Evolutionary conservation across 2,888 invertebrate species (phyloP), one percentile per base, ranked within the genome.

Genomic region (Caenorhabditis virilis): DNA sequence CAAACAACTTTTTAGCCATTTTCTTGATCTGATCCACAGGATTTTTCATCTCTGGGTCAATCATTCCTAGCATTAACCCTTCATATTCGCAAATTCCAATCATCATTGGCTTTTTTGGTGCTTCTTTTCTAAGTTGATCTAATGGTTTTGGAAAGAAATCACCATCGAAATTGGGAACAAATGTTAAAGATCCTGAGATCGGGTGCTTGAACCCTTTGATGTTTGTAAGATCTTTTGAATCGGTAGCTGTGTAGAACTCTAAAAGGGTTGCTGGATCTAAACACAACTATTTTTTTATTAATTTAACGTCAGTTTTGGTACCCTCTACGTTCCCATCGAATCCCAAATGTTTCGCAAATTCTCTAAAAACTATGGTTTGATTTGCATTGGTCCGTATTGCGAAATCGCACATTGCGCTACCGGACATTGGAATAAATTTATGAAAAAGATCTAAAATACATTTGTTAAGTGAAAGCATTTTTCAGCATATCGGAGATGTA

Each of bases 401-500:
- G 22, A 69, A 75, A n/a, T 63, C 62, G 45, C 65, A 65, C 43
- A 56, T 56, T 0, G 64, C 72, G 26, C 51, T 49, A 2, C 77
- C 77, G 15, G 66, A 69, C 75, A 77, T 75, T 16, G 69, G 65
- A n/a, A 75, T 69, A 13, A 74, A 54, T 41, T 69, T 64, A 22
- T 70, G 65, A 50, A 77, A 77, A 1, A 76, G 57, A 42, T 74
- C 74, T 69, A 51, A 25, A 68, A 52, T 16, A 11, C 18, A 35
- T 6, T 1, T 22, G n/a, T 33, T 7, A 25, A 15, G n/a, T 22
- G 13, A 3, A 7, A 25, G 9, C 13, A 42, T 11, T 18, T 26
- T 26, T 25, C 13, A 3, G n/a, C 2, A 13, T 9, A 25, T 6
- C n/a, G 4, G n/a, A 33, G 18, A 16, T 2, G 23, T 22, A 74